These are phyloP conservation scores for Muricea muricata DNA, from an alignment of 92 coral and sea anemone genomes.

Conservation along the genomic window DNA sequence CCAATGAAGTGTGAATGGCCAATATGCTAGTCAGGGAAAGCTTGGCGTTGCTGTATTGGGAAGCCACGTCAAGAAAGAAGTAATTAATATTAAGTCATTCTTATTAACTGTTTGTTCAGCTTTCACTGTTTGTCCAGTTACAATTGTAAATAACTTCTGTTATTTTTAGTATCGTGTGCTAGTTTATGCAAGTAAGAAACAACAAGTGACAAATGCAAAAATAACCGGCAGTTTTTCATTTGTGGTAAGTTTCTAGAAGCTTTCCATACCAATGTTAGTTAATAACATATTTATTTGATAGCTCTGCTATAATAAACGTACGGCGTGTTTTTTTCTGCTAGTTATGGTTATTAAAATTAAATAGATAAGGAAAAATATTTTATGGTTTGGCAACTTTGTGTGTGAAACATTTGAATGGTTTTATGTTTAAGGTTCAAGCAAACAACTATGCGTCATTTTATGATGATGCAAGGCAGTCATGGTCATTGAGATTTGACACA, in stretches of 20 bases:
- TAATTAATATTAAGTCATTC: slow-evolving; percentile 23
- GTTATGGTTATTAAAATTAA: too few relatives aligned
- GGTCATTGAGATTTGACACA: slow-evolving; percentile 96
- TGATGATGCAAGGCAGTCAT: slow-evolving; percentile 93
- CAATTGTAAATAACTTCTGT: not conserved
- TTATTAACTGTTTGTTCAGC: not conserved
- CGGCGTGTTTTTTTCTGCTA: too few relatives aligned
- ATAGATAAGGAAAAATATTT: too few relatives aligned
- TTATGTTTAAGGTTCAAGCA: slow-evolving; percentile 78
- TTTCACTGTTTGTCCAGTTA: not conserved
- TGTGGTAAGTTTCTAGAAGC: slow-evolving; percentile 85
- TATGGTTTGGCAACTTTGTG: too few relatives aligned
- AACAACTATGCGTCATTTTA: slow-evolving; percentile 95
- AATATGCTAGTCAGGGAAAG: slow-evolving; percentile 93
- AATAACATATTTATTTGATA: too few relatives aligned
- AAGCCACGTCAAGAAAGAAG: slow-evolving; percentile 82
- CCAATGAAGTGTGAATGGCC: slow-evolving; percentile 80
- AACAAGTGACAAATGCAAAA: slow-evolving; percentile 86
- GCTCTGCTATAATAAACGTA: too few relatives aligned
- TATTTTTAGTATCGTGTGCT: slow-evolving; percentile 81
- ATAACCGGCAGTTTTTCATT: slow-evolving; percentile 83
- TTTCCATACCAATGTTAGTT: not conserved
- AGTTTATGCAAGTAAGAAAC: slow-evolving; percentile 88
- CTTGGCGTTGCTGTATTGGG: slow-evolving; percentile 94
- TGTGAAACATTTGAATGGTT: not conserved